phyloP scores from a whole-genome alignment of 1,140 invertebrate species.

The Lethocerus indicus region DNA sequence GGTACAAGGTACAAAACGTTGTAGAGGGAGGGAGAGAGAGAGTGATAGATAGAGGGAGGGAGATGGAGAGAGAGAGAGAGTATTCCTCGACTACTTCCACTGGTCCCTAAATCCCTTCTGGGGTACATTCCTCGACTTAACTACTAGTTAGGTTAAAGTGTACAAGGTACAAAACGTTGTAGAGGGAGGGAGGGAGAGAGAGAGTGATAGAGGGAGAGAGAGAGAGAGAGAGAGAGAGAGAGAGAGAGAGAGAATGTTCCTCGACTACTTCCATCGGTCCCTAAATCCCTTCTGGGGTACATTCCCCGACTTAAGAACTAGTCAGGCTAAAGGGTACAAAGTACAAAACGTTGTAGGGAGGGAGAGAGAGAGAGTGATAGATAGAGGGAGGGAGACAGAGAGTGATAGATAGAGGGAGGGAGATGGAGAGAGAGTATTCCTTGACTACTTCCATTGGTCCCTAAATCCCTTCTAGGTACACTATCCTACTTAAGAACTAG shows the following conservation, averaged over 20 bases:
- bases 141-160: too few relatives aligned
- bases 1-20: neutral
- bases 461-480: too few relatives aligned
- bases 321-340: too few relatives aligned
- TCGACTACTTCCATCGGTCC: too few relatives aligned
- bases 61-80: neutral
- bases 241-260: neutral
- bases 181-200: neutral
- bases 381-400: neutral
- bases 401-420: neutral
- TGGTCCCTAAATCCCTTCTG: too few relatives aligned
- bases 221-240: neutral
- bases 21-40: neutral
- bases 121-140: too few relatives aligned
- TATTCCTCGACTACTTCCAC: too few relatives aligned
- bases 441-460: too few relatives aligned
- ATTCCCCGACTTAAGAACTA: too few relatives aligned
- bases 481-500: too few relatives aligned
- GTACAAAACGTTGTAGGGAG: neutral
- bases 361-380: neutral
- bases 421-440: neutral
- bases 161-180: neutral
- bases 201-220: neutral
- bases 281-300: too few relatives aligned
- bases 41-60: neutral